These are phyloP conservation scores for Trypoxylus dichotomus DNA, from an alignment of 1,140 invertebrate genomes.

Conservation along the genomic window DNA sequence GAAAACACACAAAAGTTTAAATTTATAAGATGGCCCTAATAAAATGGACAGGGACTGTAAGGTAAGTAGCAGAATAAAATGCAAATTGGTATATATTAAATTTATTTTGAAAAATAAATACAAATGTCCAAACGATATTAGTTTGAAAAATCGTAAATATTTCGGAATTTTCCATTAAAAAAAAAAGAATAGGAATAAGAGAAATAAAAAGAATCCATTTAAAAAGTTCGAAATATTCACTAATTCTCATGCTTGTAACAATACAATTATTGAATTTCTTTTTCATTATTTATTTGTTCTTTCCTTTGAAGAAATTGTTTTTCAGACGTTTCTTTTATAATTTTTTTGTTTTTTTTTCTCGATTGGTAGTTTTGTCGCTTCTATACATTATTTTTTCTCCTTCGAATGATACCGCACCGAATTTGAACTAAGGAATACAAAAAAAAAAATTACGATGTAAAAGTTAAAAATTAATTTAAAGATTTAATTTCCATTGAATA, in stretches of 20 bases:
- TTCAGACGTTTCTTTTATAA: too few relatives aligned
- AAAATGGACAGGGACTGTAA: too few relatives aligned
- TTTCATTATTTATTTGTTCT: neutral
- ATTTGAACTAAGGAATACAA: conserved; percentile 25
- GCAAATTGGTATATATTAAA: conserved; percentile 9
- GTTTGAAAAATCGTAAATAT: neutral
- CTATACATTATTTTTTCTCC: neutral
- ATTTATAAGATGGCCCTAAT: too few relatives aligned
- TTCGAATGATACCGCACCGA: neutral
- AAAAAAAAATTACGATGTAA: neutral
- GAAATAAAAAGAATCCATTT: neutral
- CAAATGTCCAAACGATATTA: conserved; percentile 11
- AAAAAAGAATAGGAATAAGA: neutral
- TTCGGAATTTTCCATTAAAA: neutral
- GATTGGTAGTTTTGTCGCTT: neutral
- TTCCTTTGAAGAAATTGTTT: neutral
- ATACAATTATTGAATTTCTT: neutral
- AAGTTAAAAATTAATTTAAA: neutral
- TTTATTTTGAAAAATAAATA: conserved; percentile 23
- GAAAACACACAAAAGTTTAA: too few relatives aligned
- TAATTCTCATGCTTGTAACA: neutral
- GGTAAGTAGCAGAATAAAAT: neutral
- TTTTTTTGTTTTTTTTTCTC: neutral
- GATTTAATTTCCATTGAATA: neutral
- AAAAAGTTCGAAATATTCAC: neutral